Evolutionary conservation across 1,140 invertebrate genomes (phyloP).

Genomic region (Pentalonia nigronervosa): DNA sequence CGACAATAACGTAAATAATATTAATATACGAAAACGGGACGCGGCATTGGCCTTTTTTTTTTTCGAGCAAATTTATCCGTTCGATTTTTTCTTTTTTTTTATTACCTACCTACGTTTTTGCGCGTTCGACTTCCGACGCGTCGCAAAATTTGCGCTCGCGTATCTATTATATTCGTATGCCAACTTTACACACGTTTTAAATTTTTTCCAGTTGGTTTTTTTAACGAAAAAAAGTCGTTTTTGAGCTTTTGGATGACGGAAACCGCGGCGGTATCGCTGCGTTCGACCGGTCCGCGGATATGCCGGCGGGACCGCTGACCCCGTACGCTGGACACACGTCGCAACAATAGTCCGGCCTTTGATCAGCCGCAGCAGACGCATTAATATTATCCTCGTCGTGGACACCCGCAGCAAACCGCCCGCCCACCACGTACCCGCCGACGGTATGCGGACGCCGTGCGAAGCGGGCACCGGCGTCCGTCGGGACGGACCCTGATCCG

Average conservation of each 20-base stretch:
- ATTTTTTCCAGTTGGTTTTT: background rate
- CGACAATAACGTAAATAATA: background rate
- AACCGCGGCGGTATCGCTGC: background rate
- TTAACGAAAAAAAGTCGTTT: background rate
- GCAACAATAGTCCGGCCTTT: background rate
- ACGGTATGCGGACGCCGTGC: constrained; percentile 18
- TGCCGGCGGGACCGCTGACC: background rate
- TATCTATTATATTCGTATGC: background rate
- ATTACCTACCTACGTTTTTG: background rate
- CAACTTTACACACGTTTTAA: background rate
- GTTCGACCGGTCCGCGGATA: background rate
- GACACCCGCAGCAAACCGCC: background rate
- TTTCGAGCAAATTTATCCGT: background rate
- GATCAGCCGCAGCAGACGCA: too few relatives aligned
- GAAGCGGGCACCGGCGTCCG: constrained; percentile 55
- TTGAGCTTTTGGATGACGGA: background rate
- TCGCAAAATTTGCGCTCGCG: background rate
- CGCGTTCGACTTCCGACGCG: background rate
- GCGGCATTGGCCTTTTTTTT: background rate
- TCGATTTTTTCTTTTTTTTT: background rate
- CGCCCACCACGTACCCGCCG: background rate
- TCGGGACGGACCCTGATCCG: constrained; percentile 35
- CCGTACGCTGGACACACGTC: background rate
- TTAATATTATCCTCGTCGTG: background rate
- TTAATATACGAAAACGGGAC: background rate